Conservation (phyloP, 2,888 invertebrate genomes). For the Pristionchus japonicus region DNA sequence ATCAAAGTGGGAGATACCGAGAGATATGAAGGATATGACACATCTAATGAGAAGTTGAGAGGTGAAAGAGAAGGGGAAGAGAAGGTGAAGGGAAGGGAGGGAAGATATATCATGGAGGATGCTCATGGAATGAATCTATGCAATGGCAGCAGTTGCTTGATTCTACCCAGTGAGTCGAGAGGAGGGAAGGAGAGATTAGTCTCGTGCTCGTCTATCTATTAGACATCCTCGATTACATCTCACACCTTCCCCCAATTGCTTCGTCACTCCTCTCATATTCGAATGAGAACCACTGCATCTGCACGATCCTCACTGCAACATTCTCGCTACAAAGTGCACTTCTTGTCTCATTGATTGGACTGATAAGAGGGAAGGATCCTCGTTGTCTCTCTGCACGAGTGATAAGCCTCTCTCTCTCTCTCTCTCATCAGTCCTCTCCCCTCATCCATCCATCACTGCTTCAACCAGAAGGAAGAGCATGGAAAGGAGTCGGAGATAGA, state of each 20-base stretch:
- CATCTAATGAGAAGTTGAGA: not conserved
- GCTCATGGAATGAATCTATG: not conserved
- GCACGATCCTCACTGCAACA: not conserved
- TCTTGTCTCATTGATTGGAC: not conserved
- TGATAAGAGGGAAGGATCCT: not conserved
- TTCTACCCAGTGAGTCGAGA: not conserved
- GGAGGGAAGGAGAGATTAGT: not conserved
- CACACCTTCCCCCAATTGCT: not conserved
- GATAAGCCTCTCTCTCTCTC: not conserved
- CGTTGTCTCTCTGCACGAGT: not conserved
- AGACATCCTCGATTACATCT: not conserved
- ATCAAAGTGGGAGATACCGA: not conserved
- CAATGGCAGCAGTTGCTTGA: not conserved
- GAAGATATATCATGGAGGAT: not conserved
- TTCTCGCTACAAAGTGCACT: not conserved
- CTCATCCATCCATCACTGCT: constrained; percentile 19
- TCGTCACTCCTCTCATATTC: not conserved
- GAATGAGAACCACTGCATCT: not conserved
- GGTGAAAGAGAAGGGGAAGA: not conserved
- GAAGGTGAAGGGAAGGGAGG: not conserved
- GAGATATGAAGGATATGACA: not conserved
- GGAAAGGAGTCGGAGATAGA: not conserved
- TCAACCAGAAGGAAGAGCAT: not conserved
- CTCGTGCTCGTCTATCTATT: not conserved
- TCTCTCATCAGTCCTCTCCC: not conserved